A percentile compares a stretch with the other conserved stretches of the same genome.
These are phyloP conservation scores for Microctenopoma lineatum DNA, from an alignment of 2,797 vertebrate genomes.

Conservation along the genomic window DNA sequence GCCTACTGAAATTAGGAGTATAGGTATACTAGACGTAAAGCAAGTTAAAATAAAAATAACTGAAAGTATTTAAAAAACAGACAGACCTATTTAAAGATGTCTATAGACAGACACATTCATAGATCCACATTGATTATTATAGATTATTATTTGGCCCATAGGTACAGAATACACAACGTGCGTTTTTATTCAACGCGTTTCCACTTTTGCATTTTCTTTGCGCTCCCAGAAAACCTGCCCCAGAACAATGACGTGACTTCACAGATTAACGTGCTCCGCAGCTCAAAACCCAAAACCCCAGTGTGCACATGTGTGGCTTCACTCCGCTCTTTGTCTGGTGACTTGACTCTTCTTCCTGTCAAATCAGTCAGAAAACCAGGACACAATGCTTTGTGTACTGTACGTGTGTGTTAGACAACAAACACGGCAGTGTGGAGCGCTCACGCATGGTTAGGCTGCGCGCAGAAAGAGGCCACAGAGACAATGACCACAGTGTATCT, in stretches of 20 bases:
- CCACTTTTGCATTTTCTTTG: too few species aligned
- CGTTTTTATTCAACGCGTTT: too few species aligned
- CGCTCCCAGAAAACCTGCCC: not conserved
- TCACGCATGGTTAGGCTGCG: constrained; percentile 69
- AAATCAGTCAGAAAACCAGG: constrained; percentile 59
- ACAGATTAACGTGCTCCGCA: not conserved
- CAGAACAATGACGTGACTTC: not conserved
- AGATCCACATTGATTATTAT: too few species aligned
- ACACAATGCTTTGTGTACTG: constrained; percentile 33
- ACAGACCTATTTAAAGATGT: too few species aligned
- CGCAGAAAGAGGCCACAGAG: constrained; percentile 69
- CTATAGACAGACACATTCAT: too few species aligned
- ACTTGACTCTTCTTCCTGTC: constrained; percentile 54
- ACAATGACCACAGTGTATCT: constrained; percentile 82
- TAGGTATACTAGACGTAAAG: not conserved
- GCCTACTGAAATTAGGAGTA: not conserved
- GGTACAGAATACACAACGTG: too few species aligned
- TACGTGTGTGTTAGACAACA: constrained; percentile 57
- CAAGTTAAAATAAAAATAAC: not conserved
- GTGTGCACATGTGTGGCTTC: constrained; percentile 31
- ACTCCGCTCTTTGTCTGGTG: constrained; percentile 28
- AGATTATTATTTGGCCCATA: too few species aligned
- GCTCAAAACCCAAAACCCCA: not conserved
- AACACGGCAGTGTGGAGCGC: constrained; percentile 61
- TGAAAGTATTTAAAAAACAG: too few species aligned